Base-by-base conservation (phyloP, 2,888 invertebrate species). In the Agelastica alni region DNA sequence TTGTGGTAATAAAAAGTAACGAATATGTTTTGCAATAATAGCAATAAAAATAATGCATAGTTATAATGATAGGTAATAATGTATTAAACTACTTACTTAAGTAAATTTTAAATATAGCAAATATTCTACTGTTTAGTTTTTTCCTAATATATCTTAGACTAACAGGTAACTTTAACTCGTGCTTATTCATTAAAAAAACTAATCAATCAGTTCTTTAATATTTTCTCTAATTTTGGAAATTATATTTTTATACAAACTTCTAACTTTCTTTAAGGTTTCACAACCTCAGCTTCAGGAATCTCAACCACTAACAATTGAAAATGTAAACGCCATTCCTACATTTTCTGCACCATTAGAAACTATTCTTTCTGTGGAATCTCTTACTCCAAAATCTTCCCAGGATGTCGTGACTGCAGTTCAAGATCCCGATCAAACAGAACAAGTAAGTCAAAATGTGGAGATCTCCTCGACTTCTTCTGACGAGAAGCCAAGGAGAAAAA, bases 391-490 rank as follows among this genome's bases (percentile, higher is more conserved):
- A 16, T 55, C 42, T n/a, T 42, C 55, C 10, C 37, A 45, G 42
- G 55, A 55, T 14, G 16, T 18, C 12, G 18, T 41, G n/a, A 42
- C 16, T 3, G 56, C 63, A 18, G 68, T 66, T 31, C 44, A 63
- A 26, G 62, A 63, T 17, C 12, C 20, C 10, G 42, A 42, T 22
- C 62, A 61, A 17, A 65, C 69, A 32, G 72, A 72, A 56, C 73
- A 74, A 67, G 71, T 72, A 69, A 70, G 76, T 77, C 37, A 39
- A 39, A 53, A 45, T 13, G 59, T 53, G 28, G 39, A 51, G 75
- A 65, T 74, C 74, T 60, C 75, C 75, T 66, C 75, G 73, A 59
- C 74, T 73, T 65, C 74, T 75, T 55, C 72, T 72, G 17, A 77
- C 73, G 20, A 81, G 77, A 64, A 62, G 51, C 54, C 65, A 16